Evolutionary conservation across 2,888 invertebrate species (phyloP), one percentile per base, ranked within the genome.

Genomic region (Agrochola lychnidis): DNA sequence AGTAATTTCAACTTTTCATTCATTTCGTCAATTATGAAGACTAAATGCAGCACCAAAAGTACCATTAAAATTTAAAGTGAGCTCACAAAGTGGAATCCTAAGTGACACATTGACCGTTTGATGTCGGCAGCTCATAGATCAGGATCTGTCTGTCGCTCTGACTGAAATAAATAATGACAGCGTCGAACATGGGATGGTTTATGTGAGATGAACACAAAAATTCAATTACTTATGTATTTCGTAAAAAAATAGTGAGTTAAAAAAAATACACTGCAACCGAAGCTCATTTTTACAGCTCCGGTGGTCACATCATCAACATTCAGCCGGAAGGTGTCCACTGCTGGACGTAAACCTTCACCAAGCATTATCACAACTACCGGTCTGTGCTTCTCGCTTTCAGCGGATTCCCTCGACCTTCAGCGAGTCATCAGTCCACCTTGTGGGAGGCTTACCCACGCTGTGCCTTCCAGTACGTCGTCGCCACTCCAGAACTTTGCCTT

Each of bases 121-220:
- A 76, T 72, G 78, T 83, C 83, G 57, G 51, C 77, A 78, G 89
- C 87, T 89, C 93, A 89, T 93, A 92, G 91, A 94, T 94, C 93
- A 93, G 89, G 78, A 84, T 88, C 87, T 84, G 93, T 91, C 92
- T 91, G 91, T 92, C 91, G 90, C 82, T 90, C 89, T 86, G 89
- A 81, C 83, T 85, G 88, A 90, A 89, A 93, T 94, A 94, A 94
- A 94, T 93, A 94, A 94, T 93, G 89, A 88, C 83, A 82, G 87
- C 84, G 90, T 92, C 93, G 92, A 93, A 93, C 93, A 88, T 66
- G 71, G 81, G 42, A 76, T 56, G 84, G 7, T 36, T 40, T 79
- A 73, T 69, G 70, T 14, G 59, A 67, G 63, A 83, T 79, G 61
- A 67, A 77, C 5, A 12, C 74, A 78, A 16, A 12, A 73, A 76